A percentile compares a stretch with the other conserved stretches of the same genome.
phyloP scores from a whole-genome alignment of 2,888 invertebrate genomes.

The Gerris lacustris region DNA sequence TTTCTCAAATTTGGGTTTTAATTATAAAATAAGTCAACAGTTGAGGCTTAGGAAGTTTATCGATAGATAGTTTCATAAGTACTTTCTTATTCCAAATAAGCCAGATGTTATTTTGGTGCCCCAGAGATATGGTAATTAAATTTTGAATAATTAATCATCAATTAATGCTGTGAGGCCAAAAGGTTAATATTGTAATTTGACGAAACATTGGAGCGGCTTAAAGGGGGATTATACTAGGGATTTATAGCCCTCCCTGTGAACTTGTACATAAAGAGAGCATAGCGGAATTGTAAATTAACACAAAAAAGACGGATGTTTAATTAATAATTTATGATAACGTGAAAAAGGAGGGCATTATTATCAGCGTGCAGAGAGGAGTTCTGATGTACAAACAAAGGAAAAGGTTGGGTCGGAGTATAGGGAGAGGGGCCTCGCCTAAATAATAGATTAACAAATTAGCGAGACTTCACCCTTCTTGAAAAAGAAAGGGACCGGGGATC shows the following conservation, averaged over 20 bases:
- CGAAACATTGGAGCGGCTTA: neutral
- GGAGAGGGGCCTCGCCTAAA: neutral
- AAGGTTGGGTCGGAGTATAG: neutral
- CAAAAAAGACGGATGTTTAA: neutral
- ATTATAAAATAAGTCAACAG: too few species aligned
- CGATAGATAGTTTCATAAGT: too few species aligned
- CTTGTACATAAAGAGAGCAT: neutral
- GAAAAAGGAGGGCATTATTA: neutral
- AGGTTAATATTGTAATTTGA: neutral
- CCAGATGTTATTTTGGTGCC: too few species aligned
- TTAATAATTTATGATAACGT: neutral
- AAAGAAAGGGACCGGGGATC: too few species aligned
- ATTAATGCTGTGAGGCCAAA: neutral
- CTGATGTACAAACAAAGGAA: neutral
- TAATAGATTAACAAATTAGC: neutral
- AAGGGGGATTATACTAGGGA: neutral
- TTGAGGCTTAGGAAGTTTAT: too few species aligned
- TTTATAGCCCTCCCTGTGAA: neutral
- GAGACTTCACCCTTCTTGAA: neutral
- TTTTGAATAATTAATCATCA: conserved; percentile 2
- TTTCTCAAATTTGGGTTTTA: too few species aligned
- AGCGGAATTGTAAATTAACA: neutral
- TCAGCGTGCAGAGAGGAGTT: neutral
- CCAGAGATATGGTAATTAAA: neutral
- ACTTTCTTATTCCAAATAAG: too few species aligned